Percentiles rank a stretch among this genome's conserved stretches.
phyloP scores from a whole-genome alignment of 2,888 invertebrate genomes.

The Callosobruchus maculatus region DNA sequence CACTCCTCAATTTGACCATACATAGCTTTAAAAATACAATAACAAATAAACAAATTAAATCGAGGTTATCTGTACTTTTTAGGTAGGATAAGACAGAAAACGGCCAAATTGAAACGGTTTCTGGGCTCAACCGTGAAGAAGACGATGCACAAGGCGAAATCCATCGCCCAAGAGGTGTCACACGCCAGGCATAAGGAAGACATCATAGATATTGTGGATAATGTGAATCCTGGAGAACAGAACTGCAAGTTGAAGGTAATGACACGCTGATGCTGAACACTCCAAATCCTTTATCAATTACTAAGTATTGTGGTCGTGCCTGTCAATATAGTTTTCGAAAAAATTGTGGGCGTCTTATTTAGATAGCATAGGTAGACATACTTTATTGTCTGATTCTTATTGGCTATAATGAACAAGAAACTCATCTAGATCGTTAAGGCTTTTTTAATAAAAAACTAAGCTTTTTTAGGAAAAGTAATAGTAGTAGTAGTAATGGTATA shows the following conservation, averaged over 20 bases:
- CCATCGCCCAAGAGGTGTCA: constrained; percentile 82
- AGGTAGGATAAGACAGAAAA: constrained; percentile 50
- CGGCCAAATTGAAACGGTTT: constrained; percentile 68
- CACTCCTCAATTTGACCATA: too few relatives aligned
- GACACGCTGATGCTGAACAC: background rate
- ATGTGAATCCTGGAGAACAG: constrained; percentile 72
- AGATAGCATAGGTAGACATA: too few relatives aligned
- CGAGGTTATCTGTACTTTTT: background rate
- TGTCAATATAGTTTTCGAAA: background rate
- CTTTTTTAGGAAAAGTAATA: too few relatives aligned
- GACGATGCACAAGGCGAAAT: constrained; percentile 88
- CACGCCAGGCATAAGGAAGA: constrained; percentile 86
- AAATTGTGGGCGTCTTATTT: background rate
- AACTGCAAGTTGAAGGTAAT: constrained; percentile 75
- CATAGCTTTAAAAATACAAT: too few relatives aligned
- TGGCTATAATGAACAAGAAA: too few relatives aligned
- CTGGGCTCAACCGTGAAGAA: constrained; percentile 87
- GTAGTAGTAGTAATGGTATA: too few relatives aligned
- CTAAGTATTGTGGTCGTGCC: background rate
- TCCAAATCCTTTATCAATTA: too few relatives aligned
- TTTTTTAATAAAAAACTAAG: too few relatives aligned
- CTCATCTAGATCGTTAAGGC: too few relatives aligned
- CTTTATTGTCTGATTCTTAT: too few relatives aligned
- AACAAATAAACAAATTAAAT: too few relatives aligned
- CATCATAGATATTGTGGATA: constrained; percentile 79